A percentile compares a stretch with the other conserved stretches of the same genome.
Evolutionary conservation across 2,797 vertebrate genomes (phyloP).

Genomic region (Peromyscus aztecus): DNA sequence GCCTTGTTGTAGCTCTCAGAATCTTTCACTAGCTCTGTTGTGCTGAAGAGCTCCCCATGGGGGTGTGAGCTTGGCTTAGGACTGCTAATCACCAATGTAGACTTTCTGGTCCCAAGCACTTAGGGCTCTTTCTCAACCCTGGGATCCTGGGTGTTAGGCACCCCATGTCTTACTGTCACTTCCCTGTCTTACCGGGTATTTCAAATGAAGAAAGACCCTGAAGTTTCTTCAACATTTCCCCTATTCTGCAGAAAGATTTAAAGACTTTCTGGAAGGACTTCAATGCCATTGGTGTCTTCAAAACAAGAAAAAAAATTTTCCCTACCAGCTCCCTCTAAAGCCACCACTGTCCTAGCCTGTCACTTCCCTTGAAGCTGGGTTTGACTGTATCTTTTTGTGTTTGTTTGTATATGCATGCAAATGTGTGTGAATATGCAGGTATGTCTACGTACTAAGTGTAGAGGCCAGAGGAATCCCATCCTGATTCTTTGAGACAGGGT

Average conservation of each 20-base stretch:
- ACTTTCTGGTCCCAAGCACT: background rate
- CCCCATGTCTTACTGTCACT: too few species aligned
- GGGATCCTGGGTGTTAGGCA: background rate
- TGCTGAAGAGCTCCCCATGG: background rate
- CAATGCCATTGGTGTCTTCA: background rate
- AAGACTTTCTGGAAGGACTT: conserved; percentile 4
- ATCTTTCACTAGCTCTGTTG: background rate
- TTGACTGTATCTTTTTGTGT: background rate
- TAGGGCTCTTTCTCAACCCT: background rate
- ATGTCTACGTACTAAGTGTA: background rate
- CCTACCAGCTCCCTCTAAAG: background rate
- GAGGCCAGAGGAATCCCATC: background rate
- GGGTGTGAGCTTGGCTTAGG: background rate
- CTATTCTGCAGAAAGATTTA: background rate
- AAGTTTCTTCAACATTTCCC: background rate
- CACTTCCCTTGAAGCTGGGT: background rate
- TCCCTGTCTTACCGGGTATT: background rate
- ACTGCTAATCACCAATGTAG: background rate
- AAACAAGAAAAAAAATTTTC: background rate
- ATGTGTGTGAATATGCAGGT: background rate
- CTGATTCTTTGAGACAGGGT: background rate
- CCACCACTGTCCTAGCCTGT: background rate
- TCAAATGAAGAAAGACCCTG: background rate
- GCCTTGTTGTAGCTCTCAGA: background rate
- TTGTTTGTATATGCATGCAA: background rate